Evolutionary conservation across 2,888 invertebrate genomes (phyloP).

Genomic region (Lycocerus yunnanus): DNA sequence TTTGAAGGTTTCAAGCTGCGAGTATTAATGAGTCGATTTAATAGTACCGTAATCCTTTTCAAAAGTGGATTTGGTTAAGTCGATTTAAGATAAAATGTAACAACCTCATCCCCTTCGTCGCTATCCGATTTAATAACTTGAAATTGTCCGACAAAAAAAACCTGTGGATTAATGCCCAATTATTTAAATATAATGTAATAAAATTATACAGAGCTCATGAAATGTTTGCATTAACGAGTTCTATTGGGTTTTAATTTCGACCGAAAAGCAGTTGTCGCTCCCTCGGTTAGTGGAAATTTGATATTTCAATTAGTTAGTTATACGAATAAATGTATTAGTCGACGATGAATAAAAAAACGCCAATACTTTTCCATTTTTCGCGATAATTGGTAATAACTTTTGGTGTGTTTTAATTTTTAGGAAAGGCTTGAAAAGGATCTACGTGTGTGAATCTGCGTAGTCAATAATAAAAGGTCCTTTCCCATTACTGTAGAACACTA

Average conservation of each 20-base stretch:
- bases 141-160: not conserved
- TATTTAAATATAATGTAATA: not conserved
- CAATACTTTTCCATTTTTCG: slow-evolving; percentile 1
- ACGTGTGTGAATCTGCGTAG: not conserved
- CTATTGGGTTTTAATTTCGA: not conserved
- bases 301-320: slow-evolving; percentile 41
- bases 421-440: not conserved
- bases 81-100: not conserved
- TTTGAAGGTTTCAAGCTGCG: not conserved
- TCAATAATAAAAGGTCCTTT: slow-evolving; percentile 21
- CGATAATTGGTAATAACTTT: not conserved
- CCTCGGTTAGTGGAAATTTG: slow-evolving; percentile 38
- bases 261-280: slow-evolving; percentile 14
- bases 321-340: slow-evolving; percentile 35
- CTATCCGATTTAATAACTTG: not conserved
- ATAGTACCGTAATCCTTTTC: not conserved
- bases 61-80: not conserved
- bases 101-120: not conserved
- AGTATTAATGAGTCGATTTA: not conserved
- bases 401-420: not conserved
- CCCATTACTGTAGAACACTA: slow-evolving; percentile 36
- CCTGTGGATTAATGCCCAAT: not conserved
- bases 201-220: not conserved
- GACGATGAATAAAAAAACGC: slow-evolving; percentile 18
- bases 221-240: not conserved